Conservation (phyloP, 2,797 vertebrate genomes). For the Rhynchonycteris naso region DNA sequence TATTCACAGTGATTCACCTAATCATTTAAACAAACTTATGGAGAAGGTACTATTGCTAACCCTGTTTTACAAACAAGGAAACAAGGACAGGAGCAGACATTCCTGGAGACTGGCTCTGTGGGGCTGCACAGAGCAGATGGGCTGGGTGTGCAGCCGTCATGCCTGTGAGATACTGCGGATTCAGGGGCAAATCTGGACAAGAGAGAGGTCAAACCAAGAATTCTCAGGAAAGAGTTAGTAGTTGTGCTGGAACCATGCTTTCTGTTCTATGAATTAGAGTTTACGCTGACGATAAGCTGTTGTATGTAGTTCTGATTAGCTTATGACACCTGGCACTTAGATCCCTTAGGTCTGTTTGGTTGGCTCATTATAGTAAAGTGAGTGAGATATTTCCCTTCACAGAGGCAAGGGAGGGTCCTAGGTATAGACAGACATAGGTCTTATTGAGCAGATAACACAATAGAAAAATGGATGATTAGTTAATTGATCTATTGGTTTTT, state of each 20-base stretch:
- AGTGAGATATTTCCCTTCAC: background rate
- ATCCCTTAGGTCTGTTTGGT: background rate
- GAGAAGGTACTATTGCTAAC: background rate
- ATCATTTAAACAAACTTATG: background rate
- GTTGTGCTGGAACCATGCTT: background rate
- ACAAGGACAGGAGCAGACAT: background rate
- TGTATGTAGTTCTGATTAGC: conserved; percentile 2
- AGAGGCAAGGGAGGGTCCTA: background rate
- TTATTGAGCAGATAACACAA: background rate
- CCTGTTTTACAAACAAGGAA: background rate
- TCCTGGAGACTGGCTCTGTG: background rate
- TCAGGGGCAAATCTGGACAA: background rate
- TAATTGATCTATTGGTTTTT: background rate
- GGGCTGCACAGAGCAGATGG: background rate
- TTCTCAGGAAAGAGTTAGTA: background rate
- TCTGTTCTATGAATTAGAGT: background rate
- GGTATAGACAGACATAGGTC: background rate
- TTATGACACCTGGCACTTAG: background rate
- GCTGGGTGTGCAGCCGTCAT: background rate
- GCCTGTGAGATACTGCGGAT: background rate
- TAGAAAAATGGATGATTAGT: background rate
- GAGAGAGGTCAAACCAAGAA: background rate
- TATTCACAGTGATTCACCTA: background rate
- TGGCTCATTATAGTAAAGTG: background rate
- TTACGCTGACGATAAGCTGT: background rate